Evolutionary conservation across 2,888 invertebrate species (phyloP).

Genomic region (Spilosoma lubricipeda): DNA sequence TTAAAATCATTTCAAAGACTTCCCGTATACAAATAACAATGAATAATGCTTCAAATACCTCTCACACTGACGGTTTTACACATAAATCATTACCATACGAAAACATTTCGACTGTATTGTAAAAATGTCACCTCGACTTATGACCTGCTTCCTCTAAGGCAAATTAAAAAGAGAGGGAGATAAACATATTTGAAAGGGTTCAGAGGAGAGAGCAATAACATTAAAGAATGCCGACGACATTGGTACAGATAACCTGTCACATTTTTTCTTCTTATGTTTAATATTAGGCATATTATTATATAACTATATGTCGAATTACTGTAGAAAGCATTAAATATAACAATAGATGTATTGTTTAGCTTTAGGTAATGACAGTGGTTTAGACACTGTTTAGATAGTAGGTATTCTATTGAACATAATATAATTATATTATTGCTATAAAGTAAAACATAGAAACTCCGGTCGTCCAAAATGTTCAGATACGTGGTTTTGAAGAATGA

Average conservation of each 20-base stretch:
- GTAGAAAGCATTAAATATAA: background rate
- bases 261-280: slow-evolving; percentile 39
- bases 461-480: slow-evolving; percentile 36
- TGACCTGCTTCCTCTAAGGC: slow-evolving; percentile 82
- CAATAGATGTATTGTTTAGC: background rate
- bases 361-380: background rate
- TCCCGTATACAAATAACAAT: slow-evolving; percentile 72
- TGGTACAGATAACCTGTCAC: slow-evolving; percentile 50
- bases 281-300: background rate
- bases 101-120: slow-evolving; percentile 85
- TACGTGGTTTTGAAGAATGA: slow-evolving; percentile 54
- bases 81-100: slow-evolving; percentile 86
- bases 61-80: slow-evolving; percentile 74
- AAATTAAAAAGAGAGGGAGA: slow-evolving; percentile 77
- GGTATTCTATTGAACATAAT: background rate
- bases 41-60: slow-evolving; percentile 72
- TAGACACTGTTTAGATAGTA: background rate
- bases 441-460: slow-evolving; percentile 34
- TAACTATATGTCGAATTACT: background rate
- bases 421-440: background rate
- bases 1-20: slow-evolving; percentile 68
- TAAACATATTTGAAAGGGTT: slow-evolving; percentile 59
- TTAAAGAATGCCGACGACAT: slow-evolving; percentile 77
- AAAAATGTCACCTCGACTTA: slow-evolving; percentile 85
- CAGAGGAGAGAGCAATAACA: slow-evolving; percentile 63